Conservation (phyloP, 2,888 invertebrate species). For the Gastracanthus pulcherrimus region DNA sequence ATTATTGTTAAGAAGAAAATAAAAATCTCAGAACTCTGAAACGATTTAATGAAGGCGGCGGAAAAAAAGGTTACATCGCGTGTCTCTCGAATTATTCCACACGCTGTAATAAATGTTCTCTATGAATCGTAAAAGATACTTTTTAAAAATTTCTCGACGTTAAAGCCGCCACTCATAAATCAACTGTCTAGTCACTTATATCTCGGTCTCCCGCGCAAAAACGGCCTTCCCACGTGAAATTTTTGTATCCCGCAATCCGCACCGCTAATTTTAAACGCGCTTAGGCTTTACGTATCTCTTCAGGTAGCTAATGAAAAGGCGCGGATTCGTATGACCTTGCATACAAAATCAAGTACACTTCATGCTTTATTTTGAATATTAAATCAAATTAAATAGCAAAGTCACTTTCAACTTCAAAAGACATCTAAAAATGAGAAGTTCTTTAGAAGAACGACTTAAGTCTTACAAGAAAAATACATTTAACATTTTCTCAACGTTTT, state of each 20-base stretch:
- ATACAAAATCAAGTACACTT: not conserved
- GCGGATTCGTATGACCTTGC: not conserved
- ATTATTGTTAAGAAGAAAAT: constrained; percentile 16
- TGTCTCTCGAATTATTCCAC: constrained; percentile 22
- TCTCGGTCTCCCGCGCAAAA: not conserved
- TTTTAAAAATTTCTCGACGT: constrained; percentile 40
- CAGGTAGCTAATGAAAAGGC: not conserved
- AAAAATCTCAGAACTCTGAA: not conserved
- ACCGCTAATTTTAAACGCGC: constrained; percentile 14
- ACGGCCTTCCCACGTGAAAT: constrained; percentile 29
- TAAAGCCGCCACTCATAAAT: constrained; percentile 31
- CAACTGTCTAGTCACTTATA: constrained; percentile 8
- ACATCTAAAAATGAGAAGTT: too few species aligned
- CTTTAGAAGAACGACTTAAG: too few species aligned
- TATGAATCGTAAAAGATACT: constrained; percentile 25
- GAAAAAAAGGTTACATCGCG: not conserved
- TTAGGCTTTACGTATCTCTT: not conserved
- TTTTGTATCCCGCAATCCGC: constrained; percentile 7
- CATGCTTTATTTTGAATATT: too few species aligned
- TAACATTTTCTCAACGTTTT: too few species aligned
- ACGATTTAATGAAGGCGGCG: not conserved
- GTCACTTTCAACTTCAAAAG: too few species aligned
- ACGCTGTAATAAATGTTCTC: constrained; percentile 24
- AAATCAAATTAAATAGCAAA: too few species aligned
- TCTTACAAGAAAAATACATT: too few species aligned